Base-by-base conservation (phyloP, 2,113 vertebrate genomes). In the Accipiter virgatus region DNA sequence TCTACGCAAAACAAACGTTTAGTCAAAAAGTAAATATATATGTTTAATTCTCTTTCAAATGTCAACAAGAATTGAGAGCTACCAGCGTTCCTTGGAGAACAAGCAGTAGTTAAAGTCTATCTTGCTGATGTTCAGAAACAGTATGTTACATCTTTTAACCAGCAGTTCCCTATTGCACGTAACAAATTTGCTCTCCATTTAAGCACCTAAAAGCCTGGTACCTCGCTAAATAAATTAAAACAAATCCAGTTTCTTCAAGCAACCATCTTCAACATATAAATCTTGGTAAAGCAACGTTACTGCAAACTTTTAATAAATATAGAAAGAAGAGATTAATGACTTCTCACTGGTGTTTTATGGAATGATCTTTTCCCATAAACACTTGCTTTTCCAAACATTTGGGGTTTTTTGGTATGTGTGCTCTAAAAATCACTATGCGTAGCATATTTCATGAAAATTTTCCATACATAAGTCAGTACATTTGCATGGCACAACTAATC, bases 131-230 rank as follows among this genome's bases (percentile, higher is more conserved):
- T 71, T 97, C 88, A 88, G 90, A 96, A 96, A 96, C 52, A 92
- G 88, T 96, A 93, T 50, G 40, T 95, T 89, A 97, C 95, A 97
- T 88, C 96, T 97, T 96, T 97, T 91, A 96, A 96, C 95, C 96
- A 98, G 97, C 96, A 98, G 95, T 93, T 97, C 97, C 96, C 97
- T 98, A 98, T 98, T 98, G 98, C 98, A 98, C 98, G 10, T 96
- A 94, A 97, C 88, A 95, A 50, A 96, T 97, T 93, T 94, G 95
- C 91, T 97, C 92, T 96, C 97, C 93, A 80, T 93, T 97, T 97
- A 97, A 98, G 98, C 98, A 98, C 98, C 98, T 96, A 97, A 93
- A 96, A 95, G 91, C 77, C 96, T 91, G 97, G 97, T 98, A 98
- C 97, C 98, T 98, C 96, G 58, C 96, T 96, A 97, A 97, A 98